These are phyloP conservation scores for Parelbella ahira DNA, from an alignment of 2,888 invertebrate genomes.

Conservation along the genomic window DNA sequence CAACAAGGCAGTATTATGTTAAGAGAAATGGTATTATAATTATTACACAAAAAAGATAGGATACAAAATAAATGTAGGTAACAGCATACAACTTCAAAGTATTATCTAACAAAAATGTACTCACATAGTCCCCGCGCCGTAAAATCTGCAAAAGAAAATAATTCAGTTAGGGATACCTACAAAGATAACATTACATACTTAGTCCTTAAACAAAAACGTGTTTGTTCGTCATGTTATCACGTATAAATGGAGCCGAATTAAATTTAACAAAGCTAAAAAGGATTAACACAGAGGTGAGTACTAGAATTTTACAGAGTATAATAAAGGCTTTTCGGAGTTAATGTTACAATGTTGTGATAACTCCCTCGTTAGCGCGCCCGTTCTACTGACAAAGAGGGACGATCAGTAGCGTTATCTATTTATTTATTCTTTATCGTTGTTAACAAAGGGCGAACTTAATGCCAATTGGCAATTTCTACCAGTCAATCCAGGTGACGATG, in stretches of 20 bases:
- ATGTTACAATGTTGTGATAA: constrained; percentile 20
- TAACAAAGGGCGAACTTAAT: too few species aligned
- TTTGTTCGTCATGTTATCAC: constrained; percentile 20
- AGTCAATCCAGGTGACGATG: too few species aligned
- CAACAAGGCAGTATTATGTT: too few species aligned
- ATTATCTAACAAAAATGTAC: too few species aligned
- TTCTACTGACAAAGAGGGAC: too few species aligned
- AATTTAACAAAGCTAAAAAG: constrained; percentile 13
- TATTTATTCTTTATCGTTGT: too few species aligned
- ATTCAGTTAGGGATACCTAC: constrained; percentile 15
- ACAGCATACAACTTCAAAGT: too few species aligned
- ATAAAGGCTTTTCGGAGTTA: constrained; percentile 19
- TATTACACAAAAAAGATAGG: too few species aligned
- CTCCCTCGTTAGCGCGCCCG: constrained; percentile 9
- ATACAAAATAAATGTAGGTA: too few species aligned
- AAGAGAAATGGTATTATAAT: too few species aligned
- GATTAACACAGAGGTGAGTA: constrained; percentile 19
- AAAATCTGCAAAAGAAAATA: constrained; percentile 19
- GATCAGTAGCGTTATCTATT: too few species aligned
- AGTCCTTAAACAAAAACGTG: constrained; percentile 19
- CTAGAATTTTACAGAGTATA: constrained; percentile 22
- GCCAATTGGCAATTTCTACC: too few species aligned
- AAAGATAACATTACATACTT: constrained; percentile 20
- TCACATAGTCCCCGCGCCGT: constrained; percentile 11
- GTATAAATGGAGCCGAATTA: constrained; percentile 16